Percentiles rank a stretch among this genome's conserved stretches.
Conservation (phyloP, 2,888 invertebrate species). For the Diaperis boleti region DNA sequence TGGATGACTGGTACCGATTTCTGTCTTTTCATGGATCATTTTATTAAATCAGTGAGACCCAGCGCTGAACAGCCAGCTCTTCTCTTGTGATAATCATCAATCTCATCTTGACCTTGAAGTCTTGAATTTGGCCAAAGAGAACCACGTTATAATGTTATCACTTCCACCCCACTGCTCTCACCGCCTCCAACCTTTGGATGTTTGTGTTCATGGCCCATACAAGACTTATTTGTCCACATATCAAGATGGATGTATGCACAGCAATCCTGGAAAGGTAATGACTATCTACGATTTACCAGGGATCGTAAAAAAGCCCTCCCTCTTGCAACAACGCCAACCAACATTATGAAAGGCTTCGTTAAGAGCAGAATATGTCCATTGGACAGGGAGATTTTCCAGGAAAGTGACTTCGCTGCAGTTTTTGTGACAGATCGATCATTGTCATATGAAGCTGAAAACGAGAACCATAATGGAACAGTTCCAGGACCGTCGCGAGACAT, state of each 20-base stretch:
- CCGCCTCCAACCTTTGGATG: constrained; percentile 3
- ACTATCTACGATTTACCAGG: not conserved
- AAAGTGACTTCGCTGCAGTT: not conserved
- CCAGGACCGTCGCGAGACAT: no score
- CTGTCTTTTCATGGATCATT: not conserved
- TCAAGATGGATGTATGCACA: not conserved
- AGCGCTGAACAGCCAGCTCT: not conserved
- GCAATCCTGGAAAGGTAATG: not conserved
- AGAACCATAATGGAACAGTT: no score
- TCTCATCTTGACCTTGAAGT: not conserved
- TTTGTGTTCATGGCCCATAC: constrained; percentile 1
- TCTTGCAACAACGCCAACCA: not conserved
- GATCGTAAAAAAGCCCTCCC: not conserved
- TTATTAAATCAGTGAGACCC: not conserved
- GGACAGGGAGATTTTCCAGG: not conserved
- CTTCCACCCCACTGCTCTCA: constrained; percentile 6
- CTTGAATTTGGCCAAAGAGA: not conserved
- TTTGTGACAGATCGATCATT: not conserved
- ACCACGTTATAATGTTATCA: not conserved
- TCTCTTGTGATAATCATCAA: not conserved
- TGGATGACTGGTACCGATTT: not conserved
- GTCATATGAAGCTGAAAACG: no score
- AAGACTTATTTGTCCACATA: not conserved
- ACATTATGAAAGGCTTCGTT: not conserved
- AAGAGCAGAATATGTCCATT: not conserved